Percentiles rank a stretch among this genome's conserved stretches.
phyloP scores from a whole-genome alignment of 2,888 invertebrate species.

The Leucania comma region DNA sequence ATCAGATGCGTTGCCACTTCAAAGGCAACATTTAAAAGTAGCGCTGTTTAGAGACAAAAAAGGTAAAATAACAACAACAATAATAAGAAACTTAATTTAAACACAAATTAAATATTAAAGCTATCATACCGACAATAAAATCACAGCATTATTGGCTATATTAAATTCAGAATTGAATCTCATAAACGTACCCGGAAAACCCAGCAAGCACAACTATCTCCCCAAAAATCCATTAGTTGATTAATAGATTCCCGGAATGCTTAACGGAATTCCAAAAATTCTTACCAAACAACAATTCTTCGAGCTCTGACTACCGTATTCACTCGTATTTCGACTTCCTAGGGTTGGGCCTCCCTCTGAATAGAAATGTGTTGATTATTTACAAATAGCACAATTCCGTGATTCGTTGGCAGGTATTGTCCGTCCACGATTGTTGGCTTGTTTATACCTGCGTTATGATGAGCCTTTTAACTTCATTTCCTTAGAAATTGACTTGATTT shows the following conservation, averaged over 20 bases:
- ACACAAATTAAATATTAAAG: not conserved
- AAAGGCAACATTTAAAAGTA: not conserved
- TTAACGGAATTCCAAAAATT: constrained; percentile 33
- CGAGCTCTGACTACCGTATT: constrained; percentile 61
- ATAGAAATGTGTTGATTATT: constrained; percentile 83
- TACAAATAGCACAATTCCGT: constrained; percentile 78
- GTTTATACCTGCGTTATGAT: constrained; percentile 60
- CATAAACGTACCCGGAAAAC: not conserved
- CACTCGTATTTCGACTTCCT: constrained; percentile 55
- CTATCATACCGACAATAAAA: constrained; percentile 1
- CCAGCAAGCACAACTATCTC: constrained; percentile 13
- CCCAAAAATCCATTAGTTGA: constrained; percentile 52
- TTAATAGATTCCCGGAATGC: constrained; percentile 39
- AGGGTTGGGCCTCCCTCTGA: constrained; percentile 68
- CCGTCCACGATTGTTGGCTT: constrained; percentile 54
- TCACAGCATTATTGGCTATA: not conserved
- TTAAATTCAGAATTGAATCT: not conserved
- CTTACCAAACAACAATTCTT: constrained; percentile 33
- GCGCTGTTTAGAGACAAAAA: not conserved
- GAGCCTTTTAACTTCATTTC: constrained; percentile 60
- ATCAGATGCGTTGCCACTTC: not conserved
- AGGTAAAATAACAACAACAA: not conserved
- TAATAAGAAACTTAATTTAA: not conserved
- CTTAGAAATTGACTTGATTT: constrained; percentile 49
- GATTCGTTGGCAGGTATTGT: constrained; percentile 76